A percentile compares a stretch with the other conserved stretches of the same genome.
Conservation (phyloP, 1,140 invertebrate genomes). For the Chionoecetes opilio region DNA sequence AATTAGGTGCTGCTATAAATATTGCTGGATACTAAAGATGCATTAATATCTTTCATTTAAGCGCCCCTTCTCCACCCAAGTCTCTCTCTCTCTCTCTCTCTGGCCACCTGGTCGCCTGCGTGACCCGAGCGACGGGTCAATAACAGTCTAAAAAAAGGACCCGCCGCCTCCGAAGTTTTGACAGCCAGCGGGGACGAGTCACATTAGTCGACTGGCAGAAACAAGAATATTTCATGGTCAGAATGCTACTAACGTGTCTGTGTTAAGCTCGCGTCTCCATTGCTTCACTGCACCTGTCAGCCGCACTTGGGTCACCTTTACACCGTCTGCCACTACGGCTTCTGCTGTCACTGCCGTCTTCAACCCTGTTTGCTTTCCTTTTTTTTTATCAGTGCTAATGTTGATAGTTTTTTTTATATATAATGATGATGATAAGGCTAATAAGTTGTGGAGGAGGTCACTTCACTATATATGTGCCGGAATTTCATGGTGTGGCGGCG, state of each 20-base stretch:
- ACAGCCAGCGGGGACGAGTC: background rate
- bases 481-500: too few relatives aligned
- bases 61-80: background rate
- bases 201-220: background rate
- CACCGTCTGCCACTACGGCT: too few relatives aligned
- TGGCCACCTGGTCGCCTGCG: background rate
- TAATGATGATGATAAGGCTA: background rate
- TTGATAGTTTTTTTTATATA: background rate
- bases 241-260: constrained; percentile 9
- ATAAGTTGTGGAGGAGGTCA: too few relatives aligned
- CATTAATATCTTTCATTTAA: background rate
- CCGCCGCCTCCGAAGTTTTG: background rate
- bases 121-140: background rate
- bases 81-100: background rate
- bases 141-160: background rate
- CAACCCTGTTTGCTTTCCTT: too few relatives aligned
- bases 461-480: too few relatives aligned
- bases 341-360: too few relatives aligned
- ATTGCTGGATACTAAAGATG: background rate
- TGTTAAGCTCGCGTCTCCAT: background rate
- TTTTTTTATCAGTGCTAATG: too few relatives aligned
- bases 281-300: background rate
- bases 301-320: background rate
- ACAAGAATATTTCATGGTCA: background rate
- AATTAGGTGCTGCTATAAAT: too few relatives aligned